phyloP scores from a whole-genome alignment of 2,113 vertebrate species.

The Coryphaenoides rupestris region DNA sequence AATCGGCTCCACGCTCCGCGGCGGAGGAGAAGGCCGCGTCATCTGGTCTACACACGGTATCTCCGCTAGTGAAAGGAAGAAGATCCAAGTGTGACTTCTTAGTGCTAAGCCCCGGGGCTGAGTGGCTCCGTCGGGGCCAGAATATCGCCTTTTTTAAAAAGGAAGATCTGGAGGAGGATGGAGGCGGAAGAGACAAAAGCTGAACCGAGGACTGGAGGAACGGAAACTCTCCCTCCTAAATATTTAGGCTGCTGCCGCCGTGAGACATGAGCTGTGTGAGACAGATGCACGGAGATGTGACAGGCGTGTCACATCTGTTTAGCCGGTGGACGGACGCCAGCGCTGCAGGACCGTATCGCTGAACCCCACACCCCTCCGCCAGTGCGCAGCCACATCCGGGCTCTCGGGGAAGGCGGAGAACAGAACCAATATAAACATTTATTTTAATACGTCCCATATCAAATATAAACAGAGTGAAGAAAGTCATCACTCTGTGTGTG shows the following conservation, averaged over 20 bases:
- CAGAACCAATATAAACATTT: conserved; percentile 6
- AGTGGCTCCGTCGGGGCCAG: conserved; percentile 34
- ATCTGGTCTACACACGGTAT: conserved; percentile 61
- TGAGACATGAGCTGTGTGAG: conserved; percentile 25
- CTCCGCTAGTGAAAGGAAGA: conserved; percentile 16
- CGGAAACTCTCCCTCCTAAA: conserved; percentile 37
- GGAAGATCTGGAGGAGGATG: background rate
- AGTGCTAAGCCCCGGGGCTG: conserved; percentile 29
- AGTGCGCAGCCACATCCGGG: conserved; percentile 6
- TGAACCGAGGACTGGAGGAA: conserved; percentile 34
- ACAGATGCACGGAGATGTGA: conserved; percentile 37
- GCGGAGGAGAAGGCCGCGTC: conserved; percentile 39
- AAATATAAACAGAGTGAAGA: conserved; percentile 5
- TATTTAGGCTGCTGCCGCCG: conserved; percentile 48
- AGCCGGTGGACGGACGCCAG: conserved; percentile 39
- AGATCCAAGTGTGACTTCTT: conserved; percentile 1
- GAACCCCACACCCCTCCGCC: conserved; percentile 15
- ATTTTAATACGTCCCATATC: background rate
- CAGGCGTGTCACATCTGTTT: conserved; percentile 35
- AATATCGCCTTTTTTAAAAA: no score
- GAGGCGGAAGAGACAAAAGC: conserved; percentile 23
- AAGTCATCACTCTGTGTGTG: background rate
- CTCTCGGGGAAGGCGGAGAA: conserved; percentile 16
- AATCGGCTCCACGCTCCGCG: conserved; percentile 42
- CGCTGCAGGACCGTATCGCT: conserved; percentile 2